Base-by-base conservation (phyloP, 2,797 vertebrate species). In the Diglossa cyanea region DNA sequence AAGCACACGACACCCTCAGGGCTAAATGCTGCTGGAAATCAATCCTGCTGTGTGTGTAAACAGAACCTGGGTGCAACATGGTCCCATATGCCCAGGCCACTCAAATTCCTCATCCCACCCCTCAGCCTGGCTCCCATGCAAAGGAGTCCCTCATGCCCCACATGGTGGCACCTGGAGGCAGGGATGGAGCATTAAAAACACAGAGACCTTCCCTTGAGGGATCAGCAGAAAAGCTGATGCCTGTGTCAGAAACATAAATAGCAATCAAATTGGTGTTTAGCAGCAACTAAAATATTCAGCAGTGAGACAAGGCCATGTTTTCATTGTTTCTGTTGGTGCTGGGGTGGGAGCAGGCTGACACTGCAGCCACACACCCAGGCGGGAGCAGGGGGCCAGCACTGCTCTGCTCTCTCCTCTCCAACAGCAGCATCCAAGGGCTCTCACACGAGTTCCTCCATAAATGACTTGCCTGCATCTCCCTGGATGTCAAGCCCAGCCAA, bases 161-260 rank as follows among this genome's bases (percentile, higher is more conserved):
- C 28, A 19, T 0, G 0, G 0, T 13, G n/a, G 53, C 26, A 86
- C n/a, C 15, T 5, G 13, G 25, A 78, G 26, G 16, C 60, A 68
- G 33, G 0, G 0, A 51, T 0, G 0, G 10, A 77, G 16, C 42
- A n/a, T 10, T 45, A 74, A 33, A 45, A 42, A n/a, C 6, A 47
- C 20, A 47, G 60, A 81, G 28, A 72, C n/a, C 13, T 33, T 70
- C 44, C 40, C 7, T 17, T 3, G 48, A 6, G n/a, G 15, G 26
- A 61, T 57, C 45, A 42, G 33, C 73, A 84, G 48, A 75, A 91
- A 91, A 61, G 57, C 33, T 40, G 16, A 48, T 33, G 16, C 17
- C 53, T 40, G 7, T 37, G 84, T 80, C 65, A 53, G 66, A 79
- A 88, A 76, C 33, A 81, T 20, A 71, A 50, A 60, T 3, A 57